A percentile compares a stretch with the other conserved stretches of the same genome.
Evolutionary conservation across 2,113 vertebrate genomes (phyloP).

Genomic region (Calyptomena viridis): DNA sequence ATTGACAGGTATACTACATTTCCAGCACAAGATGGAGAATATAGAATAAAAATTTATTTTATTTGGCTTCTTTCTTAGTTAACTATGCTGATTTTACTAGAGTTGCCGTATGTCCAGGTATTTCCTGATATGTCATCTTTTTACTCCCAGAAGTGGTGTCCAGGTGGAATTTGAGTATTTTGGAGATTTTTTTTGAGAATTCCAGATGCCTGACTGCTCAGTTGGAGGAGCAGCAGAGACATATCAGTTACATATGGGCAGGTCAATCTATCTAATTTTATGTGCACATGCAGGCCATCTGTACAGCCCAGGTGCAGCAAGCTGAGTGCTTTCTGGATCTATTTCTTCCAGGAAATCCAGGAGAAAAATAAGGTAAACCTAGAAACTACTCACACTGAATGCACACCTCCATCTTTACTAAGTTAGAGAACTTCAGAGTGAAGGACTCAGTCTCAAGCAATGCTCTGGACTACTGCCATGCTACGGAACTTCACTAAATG

Average conservation of each 20-base stretch:
- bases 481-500: background rate
- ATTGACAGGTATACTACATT: background rate
- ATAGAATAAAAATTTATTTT: conserved; percentile 46
- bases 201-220: conserved; percentile 44
- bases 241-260: background rate
- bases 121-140: background rate
- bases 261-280: conserved; percentile 30
- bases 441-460: background rate
- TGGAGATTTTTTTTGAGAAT: background rate
- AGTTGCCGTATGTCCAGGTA: background rate
- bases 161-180: conserved; percentile 3
- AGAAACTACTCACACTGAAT: background rate
- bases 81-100: background rate
- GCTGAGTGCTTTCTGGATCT: background rate
- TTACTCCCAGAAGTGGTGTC: background rate
- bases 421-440: background rate
- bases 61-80: conserved; percentile 8
- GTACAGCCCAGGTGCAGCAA: conserved; percentile 23
- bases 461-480: background rate
- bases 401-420: background rate
- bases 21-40: conserved; percentile 36
- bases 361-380: background rate
- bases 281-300: conserved; percentile 11
- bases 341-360: conserved; percentile 2
- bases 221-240: background rate